Base-by-base conservation (phyloP, 2,113 vertebrate species). In the human region DNA sequence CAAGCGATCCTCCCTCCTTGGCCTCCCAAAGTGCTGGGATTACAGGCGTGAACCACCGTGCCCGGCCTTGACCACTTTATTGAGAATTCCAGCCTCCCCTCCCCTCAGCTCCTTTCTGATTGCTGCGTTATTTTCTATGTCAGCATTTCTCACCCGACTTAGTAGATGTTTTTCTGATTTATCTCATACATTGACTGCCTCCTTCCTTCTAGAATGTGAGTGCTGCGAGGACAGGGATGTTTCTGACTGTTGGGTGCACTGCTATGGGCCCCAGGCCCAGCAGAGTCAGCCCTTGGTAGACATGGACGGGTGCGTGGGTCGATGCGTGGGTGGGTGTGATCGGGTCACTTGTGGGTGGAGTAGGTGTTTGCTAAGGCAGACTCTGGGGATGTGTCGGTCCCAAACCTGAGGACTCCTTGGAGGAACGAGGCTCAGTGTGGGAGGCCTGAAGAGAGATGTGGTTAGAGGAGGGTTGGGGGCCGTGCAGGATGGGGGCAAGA, bases 271-370 rank as follows among this genome's bases (percentile, higher is more conserved):
- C 45, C 9, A 0, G n/a, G 59, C 50, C 32, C 32, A n/a, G 40
- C 38, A 25, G 59, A 55, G 27, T 43, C n/a, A 32, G 32, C 9
- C 40, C 48, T 78, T 17, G 1, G 68, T 30, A 20, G 48, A 20
- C 32, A 6, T 0, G 8, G 11, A 30, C 1, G 9, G 9, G 17
- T n/a, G 25, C 2, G 2, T 14, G 9, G 20, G 27, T 50, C 4
- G 14, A 20, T 30, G 23, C 27, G 1, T 4, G 16, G 1, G 20
- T 25, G 68, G 32, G 55, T n/a, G 23, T 17, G 76, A n/a, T 30
- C 12, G 55, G 18, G 23, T 93, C 45, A 14, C 32, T 73, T 61
- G 79, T 86, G 87, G 23, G 6, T 32, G 11, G 43, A 30, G 79
- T 57, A 50, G n/a, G 35, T 70, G 5, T 68, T 70, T 40, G 40